A percentile compares a stretch with the other conserved stretches of the same genome.
phyloP scores from a whole-genome alignment of 64 coral and sea anemone genomes.

The Cladopsammia gracilis region DNA sequence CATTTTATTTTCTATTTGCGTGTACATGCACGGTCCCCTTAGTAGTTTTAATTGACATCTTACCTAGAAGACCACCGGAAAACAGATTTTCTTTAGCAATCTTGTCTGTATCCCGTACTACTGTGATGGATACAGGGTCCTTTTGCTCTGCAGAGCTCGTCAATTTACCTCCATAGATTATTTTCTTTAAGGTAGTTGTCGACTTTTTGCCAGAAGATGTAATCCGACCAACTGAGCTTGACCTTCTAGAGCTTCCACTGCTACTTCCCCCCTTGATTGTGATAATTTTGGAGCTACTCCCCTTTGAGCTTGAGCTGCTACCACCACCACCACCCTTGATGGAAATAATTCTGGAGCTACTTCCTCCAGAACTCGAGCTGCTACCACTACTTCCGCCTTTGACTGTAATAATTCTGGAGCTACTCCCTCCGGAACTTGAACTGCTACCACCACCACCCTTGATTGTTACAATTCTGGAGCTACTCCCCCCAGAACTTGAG shows the following conservation, averaged over 20 bases:
- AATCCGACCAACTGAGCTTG: background rate
- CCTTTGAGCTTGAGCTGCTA: background rate
- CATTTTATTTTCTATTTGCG: too few species aligned
- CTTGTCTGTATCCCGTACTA: background rate
- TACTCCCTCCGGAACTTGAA: background rate
- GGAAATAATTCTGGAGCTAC: background rate
- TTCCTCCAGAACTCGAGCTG: background rate
- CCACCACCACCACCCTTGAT: background rate
- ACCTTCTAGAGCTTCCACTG: background rate
- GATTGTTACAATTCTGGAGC: background rate
- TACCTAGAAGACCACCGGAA: constrained; percentile 8
- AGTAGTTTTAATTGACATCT: background rate
- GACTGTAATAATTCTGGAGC: background rate
- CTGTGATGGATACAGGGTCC: background rate
- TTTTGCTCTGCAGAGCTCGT: background rate
- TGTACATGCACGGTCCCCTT: too few species aligned
- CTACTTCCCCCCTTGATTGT: background rate
- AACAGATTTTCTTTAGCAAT: background rate
- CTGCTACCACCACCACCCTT: background rate
- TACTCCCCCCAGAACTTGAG: background rate
- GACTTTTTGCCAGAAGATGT: background rate
- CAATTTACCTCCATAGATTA: background rate
- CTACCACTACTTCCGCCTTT: background rate
- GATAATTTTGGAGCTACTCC: background rate
- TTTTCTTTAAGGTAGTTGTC: background rate